phyloP scores from a whole-genome alignment of 2,113 vertebrate species.

The Pholis gunnellus region DNA sequence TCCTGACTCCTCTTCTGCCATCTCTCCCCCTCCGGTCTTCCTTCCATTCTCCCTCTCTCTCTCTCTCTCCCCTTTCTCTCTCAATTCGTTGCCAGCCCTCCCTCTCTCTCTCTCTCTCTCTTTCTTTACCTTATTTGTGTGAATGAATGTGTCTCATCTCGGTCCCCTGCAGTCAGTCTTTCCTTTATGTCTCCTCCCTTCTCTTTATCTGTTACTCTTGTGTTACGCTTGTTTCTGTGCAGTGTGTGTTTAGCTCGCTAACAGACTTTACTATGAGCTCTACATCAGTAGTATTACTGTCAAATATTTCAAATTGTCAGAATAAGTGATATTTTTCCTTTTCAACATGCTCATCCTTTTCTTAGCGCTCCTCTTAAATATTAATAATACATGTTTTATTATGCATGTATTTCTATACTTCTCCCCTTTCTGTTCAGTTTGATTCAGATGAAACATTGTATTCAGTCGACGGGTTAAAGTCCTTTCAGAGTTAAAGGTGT shows the following conservation, averaged over 20 bases:
- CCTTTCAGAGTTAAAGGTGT: neutral
- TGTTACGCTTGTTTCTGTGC: neutral
- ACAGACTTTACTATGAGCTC: neutral
- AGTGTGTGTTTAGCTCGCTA: neutral
- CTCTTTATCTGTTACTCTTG: neutral
- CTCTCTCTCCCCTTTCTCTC: neutral
- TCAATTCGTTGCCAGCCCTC: neutral
- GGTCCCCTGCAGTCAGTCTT: neutral
- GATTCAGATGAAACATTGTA: neutral
- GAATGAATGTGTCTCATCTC: slow-evolving; percentile 38
- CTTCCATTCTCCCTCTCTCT: neutral
- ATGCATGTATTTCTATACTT: neutral
- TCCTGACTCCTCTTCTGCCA: slow-evolving; percentile 41
- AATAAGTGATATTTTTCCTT: neutral
- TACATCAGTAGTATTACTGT: neutral
- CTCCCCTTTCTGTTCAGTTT: neutral
- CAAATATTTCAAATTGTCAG: neutral
- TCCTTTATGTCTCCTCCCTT: slow-evolving; percentile 1
- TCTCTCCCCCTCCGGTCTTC: slow-evolving; percentile 20
- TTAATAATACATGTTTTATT: slow-evolving; percentile 24
- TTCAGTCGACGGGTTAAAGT: too few species aligned
- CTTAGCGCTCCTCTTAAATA: neutral
- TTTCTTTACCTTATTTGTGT: slow-evolving; percentile 24
- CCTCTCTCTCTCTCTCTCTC: neutral
- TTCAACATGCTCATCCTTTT: neutral